Evolutionary conservation across 2,888 invertebrate species (phyloP).

Genomic region (Caenorhabditis sp.): DNA sequence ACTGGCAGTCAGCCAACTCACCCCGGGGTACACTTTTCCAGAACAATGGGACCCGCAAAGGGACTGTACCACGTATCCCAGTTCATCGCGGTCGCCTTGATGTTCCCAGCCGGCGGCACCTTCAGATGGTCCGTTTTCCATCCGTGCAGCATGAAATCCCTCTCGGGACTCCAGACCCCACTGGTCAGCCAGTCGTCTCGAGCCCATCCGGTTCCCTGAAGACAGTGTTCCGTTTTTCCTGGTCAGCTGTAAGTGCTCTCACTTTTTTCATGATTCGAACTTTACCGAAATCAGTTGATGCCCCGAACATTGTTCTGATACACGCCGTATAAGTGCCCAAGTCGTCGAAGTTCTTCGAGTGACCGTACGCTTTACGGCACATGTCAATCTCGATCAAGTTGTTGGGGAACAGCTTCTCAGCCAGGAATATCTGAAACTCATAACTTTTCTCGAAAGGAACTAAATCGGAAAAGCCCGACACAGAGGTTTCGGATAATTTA

Average conservation of each 20-base stretch:
- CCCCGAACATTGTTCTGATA: slow-evolving; percentile 49
- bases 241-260: neutral
- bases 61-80: slow-evolving; percentile 22
- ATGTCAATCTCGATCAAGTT: slow-evolving; percentile 26
- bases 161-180: slow-evolving; percentile 51
- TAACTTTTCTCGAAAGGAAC: neutral
- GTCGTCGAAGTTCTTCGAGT: slow-evolving; percentile 60
- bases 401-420: slow-evolving; percentile 39
- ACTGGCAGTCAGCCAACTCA: neutral
- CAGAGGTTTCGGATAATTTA: no score
- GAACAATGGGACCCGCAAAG: neutral
- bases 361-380: slow-evolving; percentile 41
- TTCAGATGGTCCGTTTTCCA: slow-evolving; percentile 49
- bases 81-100: neutral
- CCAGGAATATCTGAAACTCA: slow-evolving; percentile 47
- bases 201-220: slow-evolving; percentile 53
- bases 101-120: neutral
- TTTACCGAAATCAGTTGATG: slow-evolving; percentile 35
- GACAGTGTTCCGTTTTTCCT: neutral
- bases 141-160: slow-evolving; percentile 67
- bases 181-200: slow-evolving; percentile 67
- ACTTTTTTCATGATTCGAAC: slow-evolving; percentile 55
- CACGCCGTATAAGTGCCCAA: slow-evolving; percentile 68
- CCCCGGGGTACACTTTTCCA: slow-evolving; percentile 21
- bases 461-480: no score